Percentiles rank a stretch among this genome's conserved stretches.
phyloP scores from a whole-genome alignment of 2,888 invertebrate genomes.

The Oxystoma pomonae region DNA sequence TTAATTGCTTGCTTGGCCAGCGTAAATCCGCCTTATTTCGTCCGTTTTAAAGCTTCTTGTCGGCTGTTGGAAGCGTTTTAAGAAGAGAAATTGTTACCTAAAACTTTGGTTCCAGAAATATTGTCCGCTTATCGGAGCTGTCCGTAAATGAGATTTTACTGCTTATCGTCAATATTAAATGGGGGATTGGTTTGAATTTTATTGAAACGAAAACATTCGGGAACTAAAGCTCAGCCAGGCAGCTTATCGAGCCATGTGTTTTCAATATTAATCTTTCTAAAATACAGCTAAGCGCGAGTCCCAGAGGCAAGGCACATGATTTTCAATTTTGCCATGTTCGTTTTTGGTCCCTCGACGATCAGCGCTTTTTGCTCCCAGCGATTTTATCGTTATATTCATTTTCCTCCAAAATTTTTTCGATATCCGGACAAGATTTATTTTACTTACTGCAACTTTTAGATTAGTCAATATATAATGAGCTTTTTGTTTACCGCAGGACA shows the following conservation, averaged over 20 bases:
- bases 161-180: too few species aligned
- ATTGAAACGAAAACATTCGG: conserved; percentile 26
- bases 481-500: too few species aligned
- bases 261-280: conserved; percentile 31
- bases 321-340: conserved; percentile 18
- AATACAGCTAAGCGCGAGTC: conserved; percentile 26
- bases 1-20: too few species aligned
- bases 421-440: not conserved
- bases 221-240: conserved; percentile 25
- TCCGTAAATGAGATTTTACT: too few species aligned
- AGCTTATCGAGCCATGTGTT: conserved; percentile 28
- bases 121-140: too few species aligned
- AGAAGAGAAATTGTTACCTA: too few species aligned
- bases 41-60: too few species aligned
- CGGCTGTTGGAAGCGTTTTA: too few species aligned
- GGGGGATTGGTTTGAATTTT: conserved; percentile 19
- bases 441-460: not conserved
- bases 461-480: too few species aligned
- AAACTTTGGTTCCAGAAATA: too few species aligned
- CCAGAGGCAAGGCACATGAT: conserved; percentile 19
- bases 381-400: not conserved
- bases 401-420: not conserved
- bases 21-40: too few species aligned
- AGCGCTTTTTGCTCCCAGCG: conserved; percentile 3
- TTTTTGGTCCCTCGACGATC: not conserved